Conservation (phyloP, 2,797 vertebrate genomes). For the Tenualosa ilisha region DNA sequence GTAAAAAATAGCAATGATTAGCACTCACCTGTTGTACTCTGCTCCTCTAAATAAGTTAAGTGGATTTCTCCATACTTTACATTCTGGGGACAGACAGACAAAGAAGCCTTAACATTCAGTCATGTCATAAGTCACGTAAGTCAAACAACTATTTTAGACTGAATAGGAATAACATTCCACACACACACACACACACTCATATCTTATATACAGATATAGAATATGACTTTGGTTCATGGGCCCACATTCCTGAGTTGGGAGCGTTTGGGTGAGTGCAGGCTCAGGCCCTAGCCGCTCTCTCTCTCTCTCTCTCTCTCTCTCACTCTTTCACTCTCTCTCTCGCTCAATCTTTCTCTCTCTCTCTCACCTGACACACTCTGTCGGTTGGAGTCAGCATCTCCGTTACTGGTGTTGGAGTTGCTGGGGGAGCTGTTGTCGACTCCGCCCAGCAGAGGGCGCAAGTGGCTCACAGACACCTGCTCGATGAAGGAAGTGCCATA, state of each 20-base stretch:
- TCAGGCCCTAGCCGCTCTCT: too few relatives aligned
- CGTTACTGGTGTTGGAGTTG: constrained; percentile 85
- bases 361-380: constrained; percentile 93
- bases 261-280: background rate
- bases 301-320: constrained; percentile 52
- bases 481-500: constrained; percentile 98
- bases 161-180: background rate
- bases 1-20: too few relatives aligned
- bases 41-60: constrained; percentile 97
- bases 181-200: too few relatives aligned
- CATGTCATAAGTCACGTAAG: background rate
- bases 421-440: constrained; percentile 92
- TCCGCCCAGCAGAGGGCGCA: constrained; percentile 97
- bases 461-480: constrained; percentile 97
- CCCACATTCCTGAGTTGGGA: background rate
- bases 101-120: background rate
- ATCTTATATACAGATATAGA: background rate
- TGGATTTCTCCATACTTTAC: constrained; percentile 99
- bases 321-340: too few relatives aligned
- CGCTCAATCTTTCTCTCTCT: background rate
- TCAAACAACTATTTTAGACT: background rate
- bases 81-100: constrained; percentile 79
- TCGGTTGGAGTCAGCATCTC: constrained; percentile 89
- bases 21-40: constrained; percentile 94
- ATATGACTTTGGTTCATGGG: too few relatives aligned